Base-by-base conservation (phyloP, 2,888 invertebrate genomes). In the Drosophila stalkeri region DNA sequence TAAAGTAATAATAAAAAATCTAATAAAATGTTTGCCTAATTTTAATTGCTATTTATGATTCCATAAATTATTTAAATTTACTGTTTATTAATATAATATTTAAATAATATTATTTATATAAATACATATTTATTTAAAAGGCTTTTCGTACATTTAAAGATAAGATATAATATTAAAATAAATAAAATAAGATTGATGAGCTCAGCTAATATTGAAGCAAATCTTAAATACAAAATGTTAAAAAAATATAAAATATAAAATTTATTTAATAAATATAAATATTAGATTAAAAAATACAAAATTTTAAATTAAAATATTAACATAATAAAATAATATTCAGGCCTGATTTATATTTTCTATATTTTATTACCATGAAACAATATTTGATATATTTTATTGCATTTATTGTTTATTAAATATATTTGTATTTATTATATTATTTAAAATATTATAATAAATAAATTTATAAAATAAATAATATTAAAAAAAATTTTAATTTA, bases 121-220 rank as follows among this genome's bases (percentile, higher is more conserved):
- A 20, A 35, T 18, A 51, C 18, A 35, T 35, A 35, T 51, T 51
- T 51, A 51, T 51, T 51, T 8, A 51, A 51, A 14, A 33, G 12
- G 7, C n/a, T 18, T 33, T 49, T 51, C 0, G 0, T 51, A 51
- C 18, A 33, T 20, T 14, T 35, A 1, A 0, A 51, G 51, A 35
- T 20, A 20, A 35, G 20, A 35, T 35, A 51, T 20, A 20, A n/a
- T 14, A 14, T 20, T 33, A 14, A 51, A 14, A 35, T 20, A 51
- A 20, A 35, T 35, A 35, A n/a, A n/a, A n/a, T n/a, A 20, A 51
- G 18, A 35, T 35, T 51, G 7, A 51, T 51, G 33, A 51, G 18
- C 51, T 33, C 18, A 33, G 7, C 33, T n/a, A 33, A 11, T 12
- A 49, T 49, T 11, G 18, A 18, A 7, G 9, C 12, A 52, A 52